Evolutionary conservation across 2,888 invertebrate genomes (phyloP), one percentile per base, ranked within the genome.

Genomic region (Erebia epiphron): DNA sequence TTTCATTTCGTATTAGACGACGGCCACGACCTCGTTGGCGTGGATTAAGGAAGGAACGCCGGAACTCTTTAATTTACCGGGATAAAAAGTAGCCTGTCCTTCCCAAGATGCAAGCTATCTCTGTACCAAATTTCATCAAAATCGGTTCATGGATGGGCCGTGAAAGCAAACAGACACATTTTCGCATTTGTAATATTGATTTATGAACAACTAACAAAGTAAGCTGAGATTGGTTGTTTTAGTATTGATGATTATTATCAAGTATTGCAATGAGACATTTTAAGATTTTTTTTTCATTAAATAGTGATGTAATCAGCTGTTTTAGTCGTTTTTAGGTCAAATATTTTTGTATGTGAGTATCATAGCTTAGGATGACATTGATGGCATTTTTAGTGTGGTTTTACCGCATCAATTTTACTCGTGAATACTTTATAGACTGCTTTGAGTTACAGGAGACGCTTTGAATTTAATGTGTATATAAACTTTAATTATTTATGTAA

Each of bases 261-360:
- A 14, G 21, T 46, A 21, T 46, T 61, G 18, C 14, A 18, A 46
- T 46, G 49, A 21, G 46, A 8, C 35, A 62, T 18, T 62, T 62
- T 64, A 13, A 11, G 11, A 13, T 11, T 46, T 46, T 46, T n/a
- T 64, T 56, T 43, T 56, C 57, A 66, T 43, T 66, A 54, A 50
- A n/a, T 74, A 73, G 74, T 79, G 78, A 78, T 70, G 68, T 70
- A 71, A 70, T 71, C 65, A 85, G 87, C 87, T 87, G 88, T 88
- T 88, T 81, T 85, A 91, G 87, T 86, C 84, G 87, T 86, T 87
- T 84, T 85, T 89, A 88, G 86, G 86, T 85, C 86, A 84, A 89
- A 88, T 92, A 92, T 92, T 92, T 92, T 92, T 92, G 85, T 92
- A 92, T 90, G 85, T 89, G 84, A 83, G 84, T 84, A 84, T 82